These are phyloP conservation scores for Furcula furcula DNA, from an alignment of 2,888 invertebrate genomes.

Conservation along the genomic window DNA sequence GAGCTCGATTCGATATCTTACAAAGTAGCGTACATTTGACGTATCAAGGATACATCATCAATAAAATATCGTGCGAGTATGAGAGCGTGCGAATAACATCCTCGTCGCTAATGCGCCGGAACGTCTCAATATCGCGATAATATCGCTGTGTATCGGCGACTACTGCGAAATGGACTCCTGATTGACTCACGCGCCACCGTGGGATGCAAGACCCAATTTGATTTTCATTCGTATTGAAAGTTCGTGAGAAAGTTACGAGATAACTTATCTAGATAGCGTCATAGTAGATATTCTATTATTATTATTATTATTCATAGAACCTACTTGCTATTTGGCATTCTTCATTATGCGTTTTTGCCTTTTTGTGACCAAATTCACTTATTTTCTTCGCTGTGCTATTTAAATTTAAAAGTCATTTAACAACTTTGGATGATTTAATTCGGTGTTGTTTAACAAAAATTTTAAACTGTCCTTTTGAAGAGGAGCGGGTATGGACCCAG, in stretches of 20 bases:
- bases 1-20: neutral
- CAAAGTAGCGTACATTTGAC: neutral
- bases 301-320: too few species aligned
- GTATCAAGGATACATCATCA: neutral
- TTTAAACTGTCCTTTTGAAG: too few species aligned
- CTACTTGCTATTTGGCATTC: too few species aligned
- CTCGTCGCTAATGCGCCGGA: slow-evolving; percentile 1
- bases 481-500: too few species aligned
- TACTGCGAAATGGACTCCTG: slow-evolving; percentile 37
- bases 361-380: too few species aligned
- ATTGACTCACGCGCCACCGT: slow-evolving; percentile 45
- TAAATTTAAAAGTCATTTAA: too few species aligned
- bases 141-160: slow-evolving; percentile 25
- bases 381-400: too few species aligned
- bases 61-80: neutral
- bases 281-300: too few species aligned
- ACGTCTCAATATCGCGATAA: slow-evolving; percentile 28
- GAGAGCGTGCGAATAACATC: neutral
- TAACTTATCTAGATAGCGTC: too few species aligned
- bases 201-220: slow-evolving; percentile 32
- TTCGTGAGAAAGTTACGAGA: slow-evolving; percentile 25
- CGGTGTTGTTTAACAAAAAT: too few species aligned
- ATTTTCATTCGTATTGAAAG: slow-evolving; percentile 26
- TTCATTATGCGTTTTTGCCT: too few species aligned
- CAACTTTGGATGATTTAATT: too few species aligned